These are phyloP conservation scores for Triplophysa tibetana DNA, from an alignment of 2,113 vertebrate genomes.

Conservation along the genomic window DNA sequence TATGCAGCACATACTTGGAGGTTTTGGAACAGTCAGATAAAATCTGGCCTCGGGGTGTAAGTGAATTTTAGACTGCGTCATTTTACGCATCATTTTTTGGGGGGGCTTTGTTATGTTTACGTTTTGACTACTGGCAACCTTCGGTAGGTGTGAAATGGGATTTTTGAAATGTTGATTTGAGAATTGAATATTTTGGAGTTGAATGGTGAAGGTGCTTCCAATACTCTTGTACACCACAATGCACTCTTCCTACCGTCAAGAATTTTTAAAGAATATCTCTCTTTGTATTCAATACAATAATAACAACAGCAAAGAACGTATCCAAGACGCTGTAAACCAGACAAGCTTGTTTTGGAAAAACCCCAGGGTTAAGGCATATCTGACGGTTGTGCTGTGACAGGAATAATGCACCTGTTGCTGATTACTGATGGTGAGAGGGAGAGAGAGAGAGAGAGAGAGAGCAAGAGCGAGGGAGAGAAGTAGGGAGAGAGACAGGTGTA, in stretches of 20 bases:
- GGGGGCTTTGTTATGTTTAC: not conserved
- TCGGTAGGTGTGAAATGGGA: not conserved
- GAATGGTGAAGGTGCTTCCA: not conserved
- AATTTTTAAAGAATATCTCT: not conserved
- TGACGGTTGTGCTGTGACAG: slow-evolving; percentile 67
- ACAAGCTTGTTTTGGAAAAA: slow-evolving; percentile 70
- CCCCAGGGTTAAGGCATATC: slow-evolving; percentile 55
- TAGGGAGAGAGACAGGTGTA: slow-evolving; percentile 7
- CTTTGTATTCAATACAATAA: not conserved
- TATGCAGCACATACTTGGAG: not conserved
- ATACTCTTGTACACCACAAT: not conserved
- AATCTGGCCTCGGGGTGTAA: not conserved
- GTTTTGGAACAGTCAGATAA: not conserved
- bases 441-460: not conserved
- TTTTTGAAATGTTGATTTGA: not conserved
- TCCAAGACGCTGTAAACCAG: slow-evolving; percentile 44
- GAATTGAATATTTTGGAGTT: not conserved
- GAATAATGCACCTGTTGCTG: slow-evolving; percentile 68
- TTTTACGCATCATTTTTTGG: not conserved
- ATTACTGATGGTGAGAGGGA: not conserved
- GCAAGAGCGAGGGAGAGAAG: no score
- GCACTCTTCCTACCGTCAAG: not conserved
- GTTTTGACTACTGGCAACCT: slow-evolving; percentile 7
- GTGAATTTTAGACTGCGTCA: not conserved
- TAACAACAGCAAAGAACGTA: not conserved